Evolutionary conservation across 2,888 invertebrate genomes (phyloP).

Genomic region (Boloria selene): DNA sequence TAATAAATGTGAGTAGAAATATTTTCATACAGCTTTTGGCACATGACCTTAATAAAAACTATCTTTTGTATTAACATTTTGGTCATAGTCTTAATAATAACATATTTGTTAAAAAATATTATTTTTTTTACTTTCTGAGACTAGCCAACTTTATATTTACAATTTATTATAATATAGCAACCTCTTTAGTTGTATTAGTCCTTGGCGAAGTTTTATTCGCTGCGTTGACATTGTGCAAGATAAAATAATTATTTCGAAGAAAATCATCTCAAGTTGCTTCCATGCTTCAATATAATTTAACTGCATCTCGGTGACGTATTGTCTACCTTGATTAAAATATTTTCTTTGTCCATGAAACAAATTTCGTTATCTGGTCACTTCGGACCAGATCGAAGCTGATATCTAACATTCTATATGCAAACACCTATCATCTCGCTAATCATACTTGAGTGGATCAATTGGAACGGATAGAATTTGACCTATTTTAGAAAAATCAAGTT

Average conservation of each 20-base stretch:
- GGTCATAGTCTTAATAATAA: too few relatives aligned
- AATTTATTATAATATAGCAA: not conserved
- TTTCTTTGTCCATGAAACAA: constrained; percentile 41
- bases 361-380: constrained; percentile 30
- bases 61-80: too few relatives aligned
- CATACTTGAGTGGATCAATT: constrained; percentile 35
- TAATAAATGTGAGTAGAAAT: too few relatives aligned
- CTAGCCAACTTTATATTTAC: too few relatives aligned
- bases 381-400: constrained; percentile 18
- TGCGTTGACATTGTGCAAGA: not conserved
- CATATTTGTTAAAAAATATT: too few relatives aligned
- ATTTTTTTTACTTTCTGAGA: too few relatives aligned
- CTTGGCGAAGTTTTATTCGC: not conserved
- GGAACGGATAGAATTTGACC: constrained; percentile 30
- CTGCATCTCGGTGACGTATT: constrained; percentile 5
- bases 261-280: constrained; percentile 5
- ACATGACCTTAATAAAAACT: too few relatives aligned
- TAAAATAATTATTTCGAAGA: not conserved
- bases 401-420: constrained; percentile 10
- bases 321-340: constrained; percentile 28
- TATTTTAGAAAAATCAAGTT: constrained; percentile 31
- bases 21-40: too few relatives aligned
- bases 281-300: constrained; percentile 8
- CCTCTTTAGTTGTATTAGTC: not conserved
- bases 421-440: constrained; percentile 15